A percentile compares a stretch with the other conserved stretches of the same genome.
Conservation (phyloP, 2,888 invertebrate genomes). For the Eucera pruinosa region DNA sequence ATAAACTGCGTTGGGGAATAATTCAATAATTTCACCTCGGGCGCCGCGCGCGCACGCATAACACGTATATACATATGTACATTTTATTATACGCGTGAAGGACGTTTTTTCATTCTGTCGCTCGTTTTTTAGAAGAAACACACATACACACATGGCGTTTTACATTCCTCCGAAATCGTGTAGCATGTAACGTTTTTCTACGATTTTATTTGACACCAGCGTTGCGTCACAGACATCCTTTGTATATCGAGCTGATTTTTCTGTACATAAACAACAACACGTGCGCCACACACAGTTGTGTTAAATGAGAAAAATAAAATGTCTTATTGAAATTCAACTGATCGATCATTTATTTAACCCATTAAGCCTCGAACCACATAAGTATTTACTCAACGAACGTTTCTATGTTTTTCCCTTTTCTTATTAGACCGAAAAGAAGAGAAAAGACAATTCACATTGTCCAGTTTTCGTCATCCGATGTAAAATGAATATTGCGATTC, state of each 20-base stretch:
- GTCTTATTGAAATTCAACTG: conserved; percentile 22
- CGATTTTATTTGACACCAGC: conserved; percentile 49
- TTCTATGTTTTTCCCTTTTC: background rate
- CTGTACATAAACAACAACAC: conserved; percentile 34
- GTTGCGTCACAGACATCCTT: conserved; percentile 41
- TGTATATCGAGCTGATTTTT: conserved; percentile 45
- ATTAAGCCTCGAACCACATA: background rate
- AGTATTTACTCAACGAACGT: background rate
- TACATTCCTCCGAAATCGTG: conserved; percentile 23
- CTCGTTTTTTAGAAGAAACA: background rate
- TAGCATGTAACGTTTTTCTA: conserved; percentile 39
- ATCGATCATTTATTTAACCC: background rate
- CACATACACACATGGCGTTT: no score
- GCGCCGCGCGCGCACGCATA: background rate
- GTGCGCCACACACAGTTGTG: conserved; percentile 43
- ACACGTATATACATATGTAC: background rate
- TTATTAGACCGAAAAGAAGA: no score
- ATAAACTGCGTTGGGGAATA: conserved; percentile 24
- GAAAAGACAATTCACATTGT: no score
- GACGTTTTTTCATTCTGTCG: conserved; percentile 1
- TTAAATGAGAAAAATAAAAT: conserved; percentile 47
- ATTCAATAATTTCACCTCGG: conserved; percentile 21
- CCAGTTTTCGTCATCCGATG: no score
- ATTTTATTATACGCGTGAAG: background rate
- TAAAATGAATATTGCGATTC: no score